Percentiles rank a stretch among this genome's conserved stretches.
phyloP scores from a whole-genome alignment of 2,888 invertebrate genomes.

The Mechanitis messenoides region DNA sequence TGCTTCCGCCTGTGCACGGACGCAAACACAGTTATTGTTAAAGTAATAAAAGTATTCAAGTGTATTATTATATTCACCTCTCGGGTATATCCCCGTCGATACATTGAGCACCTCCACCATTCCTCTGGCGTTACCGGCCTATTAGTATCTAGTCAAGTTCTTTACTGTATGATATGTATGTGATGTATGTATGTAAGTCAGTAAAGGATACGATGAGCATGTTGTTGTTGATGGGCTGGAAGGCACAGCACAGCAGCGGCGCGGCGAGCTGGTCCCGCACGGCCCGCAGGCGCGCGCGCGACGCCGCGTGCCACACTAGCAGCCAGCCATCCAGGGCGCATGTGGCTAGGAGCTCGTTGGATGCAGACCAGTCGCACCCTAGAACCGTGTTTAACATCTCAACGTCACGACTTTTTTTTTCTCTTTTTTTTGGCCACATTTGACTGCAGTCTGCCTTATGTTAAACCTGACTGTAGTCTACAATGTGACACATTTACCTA shows the following conservation, averaged over 20 bases:
- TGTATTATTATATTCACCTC: slow-evolving; percentile 51
- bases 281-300: slow-evolving; percentile 78
- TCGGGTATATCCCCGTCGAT: slow-evolving; percentile 88
- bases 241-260: slow-evolving; percentile 83
- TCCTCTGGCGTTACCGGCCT: slow-evolving; percentile 84
- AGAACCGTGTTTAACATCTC: neutral
- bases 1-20: slow-evolving; percentile 60
- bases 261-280: slow-evolving; percentile 79
- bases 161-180: neutral
- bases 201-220: slow-evolving; percentile 85
- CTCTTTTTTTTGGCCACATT: too few species aligned
- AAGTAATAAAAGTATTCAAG: slow-evolving; percentile 9
- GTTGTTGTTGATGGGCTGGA: slow-evolving; percentile 91
- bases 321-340: slow-evolving; percentile 86
- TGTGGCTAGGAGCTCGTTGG: slow-evolving; percentile 89
- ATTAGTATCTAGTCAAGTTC: slow-evolving; percentile 4
- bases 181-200: too few species aligned
- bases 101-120: slow-evolving; percentile 88
- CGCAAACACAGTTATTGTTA: slow-evolving; percentile 8
- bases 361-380: slow-evolving; percentile 90
- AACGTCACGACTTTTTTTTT: too few species aligned
- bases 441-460: too few species aligned
- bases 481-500: too few species aligned
- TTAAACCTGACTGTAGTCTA: too few species aligned
- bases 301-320: slow-evolving; percentile 84